Percentiles rank a stretch among this genome's conserved stretches.
Evolutionary conservation across 2,113 vertebrate species (phyloP).

Genomic region (Forbesichthys papilliferus): DNA sequence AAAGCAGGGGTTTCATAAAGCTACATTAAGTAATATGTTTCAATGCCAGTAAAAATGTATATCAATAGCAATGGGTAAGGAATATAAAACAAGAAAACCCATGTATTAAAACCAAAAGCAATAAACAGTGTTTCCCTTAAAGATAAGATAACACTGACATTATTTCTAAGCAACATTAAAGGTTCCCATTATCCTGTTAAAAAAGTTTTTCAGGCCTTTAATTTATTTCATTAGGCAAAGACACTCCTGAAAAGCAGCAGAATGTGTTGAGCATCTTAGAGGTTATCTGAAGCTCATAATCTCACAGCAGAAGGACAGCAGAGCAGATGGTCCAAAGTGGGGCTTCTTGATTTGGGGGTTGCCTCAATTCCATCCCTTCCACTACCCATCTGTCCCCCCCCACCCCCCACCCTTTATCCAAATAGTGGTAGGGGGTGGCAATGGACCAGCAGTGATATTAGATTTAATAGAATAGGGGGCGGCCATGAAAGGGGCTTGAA

Average conservation of each 20-base stretch:
- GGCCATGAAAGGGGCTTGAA: slow-evolving; percentile 62
- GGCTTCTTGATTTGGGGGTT: slow-evolving; percentile 70
- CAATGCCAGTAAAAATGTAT: background rate
- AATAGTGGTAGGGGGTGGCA: slow-evolving; percentile 62
- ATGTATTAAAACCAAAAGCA: background rate
- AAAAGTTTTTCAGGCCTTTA: background rate
- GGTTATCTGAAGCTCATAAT: slow-evolving; percentile 51
- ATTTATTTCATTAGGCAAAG: background rate
- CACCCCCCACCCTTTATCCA: slow-evolving; percentile 53
- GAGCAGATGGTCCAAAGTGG: slow-evolving; percentile 78
- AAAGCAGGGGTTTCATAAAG: slow-evolving; percentile 1
- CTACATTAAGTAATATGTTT: background rate
- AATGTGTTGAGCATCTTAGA: slow-evolving; percentile 37
- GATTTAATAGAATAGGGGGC: slow-evolving; percentile 62
- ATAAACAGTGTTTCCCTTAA: no score
- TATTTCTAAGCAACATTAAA: background rate
- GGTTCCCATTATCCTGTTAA: background rate
- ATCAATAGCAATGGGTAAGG: background rate
- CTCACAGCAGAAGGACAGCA: slow-evolving; percentile 42
- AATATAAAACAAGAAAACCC: background rate
- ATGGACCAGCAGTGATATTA: slow-evolving; percentile 67
- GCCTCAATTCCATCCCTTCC: slow-evolving; percentile 67
- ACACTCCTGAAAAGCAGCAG: slow-evolving; percentile 31
- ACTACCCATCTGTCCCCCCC: slow-evolving; percentile 76
- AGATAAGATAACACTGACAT: no score